Conservation (phyloP, 2,797 vertebrate genomes). For the Sebastes cheni region DNA sequence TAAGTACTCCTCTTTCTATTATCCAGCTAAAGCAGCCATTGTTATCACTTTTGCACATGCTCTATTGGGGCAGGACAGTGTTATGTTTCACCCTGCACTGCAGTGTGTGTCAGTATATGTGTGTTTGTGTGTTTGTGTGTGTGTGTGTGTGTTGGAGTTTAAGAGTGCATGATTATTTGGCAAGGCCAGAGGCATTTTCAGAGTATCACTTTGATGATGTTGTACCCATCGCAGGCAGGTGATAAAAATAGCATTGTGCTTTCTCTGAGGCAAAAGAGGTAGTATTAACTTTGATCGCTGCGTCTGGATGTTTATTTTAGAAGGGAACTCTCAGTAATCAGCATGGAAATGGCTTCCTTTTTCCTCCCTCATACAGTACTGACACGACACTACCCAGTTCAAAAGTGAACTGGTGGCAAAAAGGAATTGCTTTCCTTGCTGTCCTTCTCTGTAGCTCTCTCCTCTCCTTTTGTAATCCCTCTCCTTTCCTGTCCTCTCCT, state of each 20-base stretch:
- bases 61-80: constrained; percentile 16
- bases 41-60: constrained; percentile 44
- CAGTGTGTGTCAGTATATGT: background rate
- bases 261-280: constrained; percentile 6
- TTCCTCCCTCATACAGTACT: background rate
- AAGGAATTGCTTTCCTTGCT: background rate
- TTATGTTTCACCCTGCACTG: constrained; percentile 25
- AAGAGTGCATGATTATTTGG: constrained; percentile 33
- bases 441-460: background rate
- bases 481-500: too few relatives aligned
- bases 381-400: background rate
- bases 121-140: background rate
- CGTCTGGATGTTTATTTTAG: constrained; percentile 37
- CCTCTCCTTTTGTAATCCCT: background rate
- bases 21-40: constrained; percentile 39
- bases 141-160: background rate
- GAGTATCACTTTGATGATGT: constrained; percentile 23
- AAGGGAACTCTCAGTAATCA: constrained; percentile 13
- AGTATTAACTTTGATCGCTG: constrained; percentile 13
- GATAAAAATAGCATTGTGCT: constrained; percentile 36
- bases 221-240: constrained; percentile 19
- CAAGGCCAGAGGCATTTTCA: constrained; percentile 14
- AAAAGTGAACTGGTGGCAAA: background rate
- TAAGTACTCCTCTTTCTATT: constrained; percentile 68
- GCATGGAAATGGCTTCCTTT: constrained; percentile 16